Percentiles rank a stretch among this genome's conserved stretches.
Conservation (phyloP, 2,797 vertebrate genomes). For the Manis crassicaudata region DNA sequence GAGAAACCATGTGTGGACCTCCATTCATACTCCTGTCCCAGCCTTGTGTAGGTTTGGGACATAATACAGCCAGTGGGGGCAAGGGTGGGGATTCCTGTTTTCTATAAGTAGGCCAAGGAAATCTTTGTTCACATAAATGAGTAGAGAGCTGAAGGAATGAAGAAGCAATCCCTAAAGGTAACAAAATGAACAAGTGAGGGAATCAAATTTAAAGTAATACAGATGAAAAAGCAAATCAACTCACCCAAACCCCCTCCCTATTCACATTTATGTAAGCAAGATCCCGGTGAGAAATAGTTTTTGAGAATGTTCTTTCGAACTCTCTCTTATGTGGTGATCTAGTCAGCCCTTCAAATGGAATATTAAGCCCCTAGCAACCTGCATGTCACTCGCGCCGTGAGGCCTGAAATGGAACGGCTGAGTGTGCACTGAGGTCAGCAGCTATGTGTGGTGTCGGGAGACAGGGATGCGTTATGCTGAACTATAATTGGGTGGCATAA, state of each 20-base stretch:
- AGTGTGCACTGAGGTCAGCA: conserved; percentile 84
- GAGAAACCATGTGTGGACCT: background rate
- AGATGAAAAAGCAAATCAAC: background rate
- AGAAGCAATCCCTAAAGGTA: background rate
- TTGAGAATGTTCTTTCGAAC: background rate
- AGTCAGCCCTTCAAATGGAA: background rate
- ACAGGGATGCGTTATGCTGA: conserved; percentile 79
- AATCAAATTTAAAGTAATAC: background rate
- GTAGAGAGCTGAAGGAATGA: background rate
- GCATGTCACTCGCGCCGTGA: conserved; percentile 61
- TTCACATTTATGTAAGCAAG: background rate
- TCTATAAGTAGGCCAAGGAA: background rate
- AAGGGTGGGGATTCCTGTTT: background rate
- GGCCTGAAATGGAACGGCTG: conserved; percentile 84
- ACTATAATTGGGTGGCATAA: conserved; percentile 87
- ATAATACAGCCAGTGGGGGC: background rate
- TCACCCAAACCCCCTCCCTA: background rate
- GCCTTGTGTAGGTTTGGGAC: background rate
- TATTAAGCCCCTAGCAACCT: background rate
- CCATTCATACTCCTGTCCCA: background rate
- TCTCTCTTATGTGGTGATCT: background rate
- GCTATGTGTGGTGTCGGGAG: conserved; percentile 83
- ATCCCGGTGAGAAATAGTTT: background rate
- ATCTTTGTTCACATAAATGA: background rate
- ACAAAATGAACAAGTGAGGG: background rate